Base-by-base conservation (phyloP, 2,797 vertebrate species). In the Brachyrhaphis roseni region DNA sequence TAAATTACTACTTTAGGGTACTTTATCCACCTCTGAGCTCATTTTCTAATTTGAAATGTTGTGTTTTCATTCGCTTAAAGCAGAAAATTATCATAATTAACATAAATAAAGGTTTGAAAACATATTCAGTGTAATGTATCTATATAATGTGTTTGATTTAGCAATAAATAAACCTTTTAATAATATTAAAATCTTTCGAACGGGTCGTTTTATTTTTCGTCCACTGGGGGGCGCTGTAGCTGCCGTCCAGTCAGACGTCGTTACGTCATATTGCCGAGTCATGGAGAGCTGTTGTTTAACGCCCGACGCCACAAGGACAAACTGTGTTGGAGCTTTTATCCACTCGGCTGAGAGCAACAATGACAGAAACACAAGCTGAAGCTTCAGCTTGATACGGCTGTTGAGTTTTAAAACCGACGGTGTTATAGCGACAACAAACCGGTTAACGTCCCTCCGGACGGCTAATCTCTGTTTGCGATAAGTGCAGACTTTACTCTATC, bases 261-360 rank as follows among this genome's bases (percentile, higher is more conserved):
- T 79, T 84, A 62, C 34, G 78, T 85, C 83, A 87, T 10, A 86
- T 74, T 80, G 85, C 51, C 74, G 91, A 94, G 87, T 93, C 85
- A 91, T 73, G 49, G 88, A 85, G 88, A 0, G 59, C 1, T 51
- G 81, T 88, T 87, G 47, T 59, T 28, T 51, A 82, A 73, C 80
- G 3, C 34, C 15, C 55, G 26, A n/a, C 28, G 10, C 41, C 0
- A 6, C 85, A 86, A 91, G 90, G 86, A 81, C 84, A 16, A 28
- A 8, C 41, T 28, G 26, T 7, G 12, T 12, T 70, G 12, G 41
- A 45, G 68, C 66, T 43, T 26, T 15, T 66, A 39, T 34, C 5
- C 62, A 31, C 18, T 20, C 10, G 4, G 39, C 23, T 13, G 23
- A n/a, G 11, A n/a, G 66, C 36, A 41, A 5, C 23, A 26, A 71